phyloP scores from a whole-genome alignment of 2,888 invertebrate genomes.

The Eupithecia dodoneata region DNA sequence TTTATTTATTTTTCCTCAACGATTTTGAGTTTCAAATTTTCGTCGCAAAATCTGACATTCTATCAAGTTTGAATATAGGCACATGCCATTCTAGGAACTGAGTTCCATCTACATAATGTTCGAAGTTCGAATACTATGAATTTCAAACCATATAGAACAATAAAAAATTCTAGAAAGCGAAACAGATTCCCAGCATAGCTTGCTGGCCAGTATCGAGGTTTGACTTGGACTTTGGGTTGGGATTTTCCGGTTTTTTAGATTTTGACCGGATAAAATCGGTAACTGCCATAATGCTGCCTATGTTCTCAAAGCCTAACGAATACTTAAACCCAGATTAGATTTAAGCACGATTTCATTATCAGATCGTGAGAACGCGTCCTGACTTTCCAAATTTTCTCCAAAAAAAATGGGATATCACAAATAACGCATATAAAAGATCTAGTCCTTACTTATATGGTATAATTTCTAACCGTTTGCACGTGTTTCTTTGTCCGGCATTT shows the following conservation, averaged over 20 bases:
- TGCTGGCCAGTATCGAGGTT: constrained; percentile 22
- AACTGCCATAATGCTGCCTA: too few relatives aligned
- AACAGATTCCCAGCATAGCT: constrained; percentile 49
- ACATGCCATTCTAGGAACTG: constrained; percentile 56
- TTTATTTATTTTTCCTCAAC: background rate
- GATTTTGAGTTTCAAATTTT: background rate
- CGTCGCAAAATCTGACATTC: background rate
- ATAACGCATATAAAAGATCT: background rate
- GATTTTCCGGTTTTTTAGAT: constrained; percentile 18
- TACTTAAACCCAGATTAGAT: background rate
- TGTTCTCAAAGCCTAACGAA: too few relatives aligned
- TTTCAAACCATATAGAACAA: constrained; percentile 57
- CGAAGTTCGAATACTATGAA: constrained; percentile 32
- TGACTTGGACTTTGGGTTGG: constrained; percentile 6
- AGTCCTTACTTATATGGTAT: background rate
- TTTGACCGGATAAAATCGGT: constrained; percentile 19
- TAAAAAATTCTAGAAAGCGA: constrained; percentile 64
- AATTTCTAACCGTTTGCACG: background rate
- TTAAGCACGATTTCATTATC: background rate
- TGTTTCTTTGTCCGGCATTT: constrained; percentile 7
- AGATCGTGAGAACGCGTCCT: background rate
- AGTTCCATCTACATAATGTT: constrained; percentile 47
- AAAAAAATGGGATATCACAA: background rate
- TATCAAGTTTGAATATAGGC: constrained; percentile 12
- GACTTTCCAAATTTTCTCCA: background rate